Conservation (phyloP, 2,888 invertebrate genomes). For the Agonopterix alstromeriana region DNA sequence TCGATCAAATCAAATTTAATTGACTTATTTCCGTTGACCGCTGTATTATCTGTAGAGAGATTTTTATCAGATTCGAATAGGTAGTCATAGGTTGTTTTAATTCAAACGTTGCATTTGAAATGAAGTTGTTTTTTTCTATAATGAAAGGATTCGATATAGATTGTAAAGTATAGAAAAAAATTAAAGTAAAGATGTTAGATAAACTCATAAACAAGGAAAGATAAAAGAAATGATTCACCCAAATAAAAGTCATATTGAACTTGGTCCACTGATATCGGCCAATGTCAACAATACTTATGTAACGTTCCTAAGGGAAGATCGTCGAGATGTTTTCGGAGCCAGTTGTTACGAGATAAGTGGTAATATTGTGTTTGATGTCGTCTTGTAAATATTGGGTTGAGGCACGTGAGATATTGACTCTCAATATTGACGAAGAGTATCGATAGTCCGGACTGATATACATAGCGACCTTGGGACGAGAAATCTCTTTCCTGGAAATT, state of each 20-base stretch:
- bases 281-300: constrained; percentile 47
- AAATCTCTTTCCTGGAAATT: constrained; percentile 37
- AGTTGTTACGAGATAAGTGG: constrained; percentile 70
- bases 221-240: too few relatives aligned
- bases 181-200: too few relatives aligned
- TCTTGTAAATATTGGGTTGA: constrained; percentile 66
- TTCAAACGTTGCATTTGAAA: too few relatives aligned
- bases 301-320: constrained; percentile 44
- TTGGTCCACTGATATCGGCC: constrained; percentile 42
- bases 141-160: too few relatives aligned
- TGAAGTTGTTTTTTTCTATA: too few relatives aligned
- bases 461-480: constrained; percentile 43
- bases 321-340: constrained; percentile 56
- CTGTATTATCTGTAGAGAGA: constrained; percentile 16
- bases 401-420: constrained; percentile 70
- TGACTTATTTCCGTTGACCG: constrained; percentile 34
- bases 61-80: constrained; percentile 17
- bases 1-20: constrained; percentile 31
- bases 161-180: too few relatives aligned
- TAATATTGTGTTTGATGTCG: constrained; percentile 69
- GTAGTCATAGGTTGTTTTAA: too few relatives aligned
- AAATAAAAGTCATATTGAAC: constrained; percentile 44
- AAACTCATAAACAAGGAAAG: too few relatives aligned
- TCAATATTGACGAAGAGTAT: constrained; percentile 65
- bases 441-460: constrained; percentile 53